A percentile compares a stretch with the other conserved stretches of the same genome.
Conservation (phyloP, 2,888 invertebrate species). For the Melieria crassipennis region DNA sequence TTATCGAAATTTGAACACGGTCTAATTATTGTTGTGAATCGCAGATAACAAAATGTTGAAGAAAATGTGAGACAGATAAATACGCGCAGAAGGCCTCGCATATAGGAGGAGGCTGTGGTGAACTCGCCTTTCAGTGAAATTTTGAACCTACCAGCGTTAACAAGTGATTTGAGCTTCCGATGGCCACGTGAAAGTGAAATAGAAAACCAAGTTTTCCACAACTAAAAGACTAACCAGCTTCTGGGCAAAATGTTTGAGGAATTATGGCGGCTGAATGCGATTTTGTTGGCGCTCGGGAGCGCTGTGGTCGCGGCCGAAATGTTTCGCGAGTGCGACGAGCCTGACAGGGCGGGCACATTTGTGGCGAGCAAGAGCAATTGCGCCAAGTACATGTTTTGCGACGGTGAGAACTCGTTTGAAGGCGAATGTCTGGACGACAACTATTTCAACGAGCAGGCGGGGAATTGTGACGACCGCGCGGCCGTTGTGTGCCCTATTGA, state of each 20-base stretch:
- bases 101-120: neutral
- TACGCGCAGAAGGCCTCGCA: neutral
- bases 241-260: conserved; percentile 10
- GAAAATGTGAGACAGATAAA: neutral
- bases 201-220: neutral
- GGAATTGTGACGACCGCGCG: conserved; percentile 46
- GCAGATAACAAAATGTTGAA: neutral
- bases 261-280: conserved; percentile 11
- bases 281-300: neutral
- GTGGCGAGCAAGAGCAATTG: conserved; percentile 50
- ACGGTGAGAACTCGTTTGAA: conserved; percentile 50
- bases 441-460: conserved; percentile 46
- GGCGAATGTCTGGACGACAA: conserved; percentile 50
- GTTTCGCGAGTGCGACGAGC: conserved; percentile 43
- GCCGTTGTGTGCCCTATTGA: conserved; percentile 41
- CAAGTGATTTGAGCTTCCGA: neutral
- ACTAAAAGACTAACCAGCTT: neutral
- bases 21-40: neutral
- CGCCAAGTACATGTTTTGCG: conserved; percentile 54
- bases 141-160: conserved; percentile 10
- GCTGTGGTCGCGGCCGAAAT: neutral
- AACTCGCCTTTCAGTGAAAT: conserved; percentile 12
- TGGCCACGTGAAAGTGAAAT: neutral
- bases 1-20: neutral
- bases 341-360: conserved; percentile 40